These are phyloP conservation scores for Borostomias antarcticus DNA, from an alignment of 2,797 vertebrate genomes.

Conservation along the genomic window DNA sequence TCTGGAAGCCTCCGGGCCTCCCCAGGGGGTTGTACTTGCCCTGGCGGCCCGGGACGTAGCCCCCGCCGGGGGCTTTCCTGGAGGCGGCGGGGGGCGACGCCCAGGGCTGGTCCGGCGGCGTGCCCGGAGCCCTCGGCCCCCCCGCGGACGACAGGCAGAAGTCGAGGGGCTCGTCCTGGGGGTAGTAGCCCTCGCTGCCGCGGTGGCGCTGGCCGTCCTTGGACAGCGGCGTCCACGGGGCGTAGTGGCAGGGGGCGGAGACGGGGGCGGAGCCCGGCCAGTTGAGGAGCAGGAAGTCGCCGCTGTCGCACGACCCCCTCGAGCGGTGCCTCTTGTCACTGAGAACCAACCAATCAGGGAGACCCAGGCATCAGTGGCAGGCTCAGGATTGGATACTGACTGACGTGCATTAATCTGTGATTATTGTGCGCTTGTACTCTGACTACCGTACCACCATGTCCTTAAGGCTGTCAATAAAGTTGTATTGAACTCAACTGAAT, in stretches of 20 bases:
- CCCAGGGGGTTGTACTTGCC: conserved; percentile 56
- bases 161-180: conserved; percentile 54
- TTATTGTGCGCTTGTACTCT: too few relatives aligned
- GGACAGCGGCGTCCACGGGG: conserved; percentile 55
- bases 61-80: conserved; percentile 21
- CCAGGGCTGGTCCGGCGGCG: conserved; percentile 49
- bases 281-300: conserved; percentile 55
- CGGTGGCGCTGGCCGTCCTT: conserved; percentile 65
- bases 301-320: conserved; percentile 52
- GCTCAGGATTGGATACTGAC: background rate
- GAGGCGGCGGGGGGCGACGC: conserved; percentile 33
- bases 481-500: background rate
- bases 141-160: conserved; percentile 61
- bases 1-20: conserved; percentile 54
- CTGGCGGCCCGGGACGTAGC: conserved; percentile 46
- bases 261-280: conserved; percentile 58
- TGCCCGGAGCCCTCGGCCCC: conserved; percentile 51
- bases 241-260: conserved; percentile 58
- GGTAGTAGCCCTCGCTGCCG: conserved; percentile 45
- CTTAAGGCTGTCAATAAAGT: background rate
- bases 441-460: background rate
- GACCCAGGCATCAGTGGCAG: conserved; percentile 1
- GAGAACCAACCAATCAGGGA: conserved; percentile 15
- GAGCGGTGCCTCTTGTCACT: conserved; percentile 52
- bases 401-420: too few relatives aligned